phyloP scores from a whole-genome alignment of 2,113 vertebrate species.

The Protobothrops mucrosquamatus region DNA sequence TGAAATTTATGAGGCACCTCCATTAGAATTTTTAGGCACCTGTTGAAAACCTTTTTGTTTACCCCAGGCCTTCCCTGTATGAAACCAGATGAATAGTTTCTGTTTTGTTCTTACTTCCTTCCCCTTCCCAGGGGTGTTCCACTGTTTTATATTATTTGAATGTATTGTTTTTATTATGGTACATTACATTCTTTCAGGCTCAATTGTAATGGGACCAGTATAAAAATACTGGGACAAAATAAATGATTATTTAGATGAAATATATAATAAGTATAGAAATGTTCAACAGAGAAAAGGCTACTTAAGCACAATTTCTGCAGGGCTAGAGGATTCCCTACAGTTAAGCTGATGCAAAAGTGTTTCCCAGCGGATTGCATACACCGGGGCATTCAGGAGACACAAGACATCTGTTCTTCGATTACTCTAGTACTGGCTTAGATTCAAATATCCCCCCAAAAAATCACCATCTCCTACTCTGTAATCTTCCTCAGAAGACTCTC shows the following conservation, averaged over 20 bases:
- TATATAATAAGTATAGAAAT: not conserved
- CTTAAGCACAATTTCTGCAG: not conserved
- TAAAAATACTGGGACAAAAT: not conserved
- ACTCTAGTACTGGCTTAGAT: not conserved
- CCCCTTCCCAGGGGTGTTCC: not conserved
- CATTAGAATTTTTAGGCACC: not conserved
- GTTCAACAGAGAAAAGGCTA: not conserved
- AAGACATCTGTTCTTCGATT: not conserved
- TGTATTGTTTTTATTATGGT: not conserved
- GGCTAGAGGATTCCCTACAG: not conserved
- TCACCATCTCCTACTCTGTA: not conserved
- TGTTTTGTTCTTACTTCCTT: not conserved
- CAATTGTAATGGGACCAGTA: not conserved
- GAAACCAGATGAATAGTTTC: not conserved
- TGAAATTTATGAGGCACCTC: not conserved
- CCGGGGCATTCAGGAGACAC: too few species aligned
- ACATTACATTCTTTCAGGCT: not conserved
- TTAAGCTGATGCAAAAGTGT: not conserved
- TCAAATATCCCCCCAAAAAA: not conserved
- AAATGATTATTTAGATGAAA: not conserved
- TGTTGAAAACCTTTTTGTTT: not conserved
- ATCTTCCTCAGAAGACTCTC: not conserved
- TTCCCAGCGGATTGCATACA: not conserved
- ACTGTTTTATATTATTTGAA: not conserved
- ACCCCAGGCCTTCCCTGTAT: not conserved